Base-by-base conservation (phyloP, 2,888 invertebrate genomes). In the Eueremaeus valkanovi region DNA sequence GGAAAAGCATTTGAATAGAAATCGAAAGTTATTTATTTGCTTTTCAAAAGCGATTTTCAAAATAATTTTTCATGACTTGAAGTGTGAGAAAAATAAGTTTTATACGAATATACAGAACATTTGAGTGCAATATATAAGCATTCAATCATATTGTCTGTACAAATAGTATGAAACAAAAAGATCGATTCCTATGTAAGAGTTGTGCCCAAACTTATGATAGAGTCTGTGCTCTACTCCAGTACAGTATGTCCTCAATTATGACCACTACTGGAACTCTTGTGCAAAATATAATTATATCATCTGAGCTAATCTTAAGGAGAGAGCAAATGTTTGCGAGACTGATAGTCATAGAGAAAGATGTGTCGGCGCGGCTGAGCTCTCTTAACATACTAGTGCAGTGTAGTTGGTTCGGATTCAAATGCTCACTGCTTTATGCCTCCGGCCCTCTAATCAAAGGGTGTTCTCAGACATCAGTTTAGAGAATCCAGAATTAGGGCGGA, bases 11-110 rank as follows among this genome's bases (percentile, higher is more conserved):
- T 1, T 33, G 21, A 66, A 36, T 21, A 16, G 33, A 66, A 66
- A 66, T 66, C 36, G n/a, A 66, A 33, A 66, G 21, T 66, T 36
- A 66, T 66, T 66, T n/a, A 33, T 33, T 63, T 66, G 36, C 36
- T 66, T 66, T 66, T 66, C 36, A 66, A 33, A 66, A 33, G n/a
- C 9, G 24, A 66, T 36, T 66, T 21, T n/a, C 1, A 36, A 66
- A 66, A 33, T 66, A 66, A 36, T 66, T 36, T n/a, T 36, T 66
- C 63, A 63, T 1, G 29, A 61, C n/a, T 24, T 29, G 31, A 36
- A 36, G 21, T 16, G 58, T 1, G 29, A 29, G n/a, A n/a, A n/a
- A 58, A 29, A 58, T 21, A 21, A 13, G 13, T 24, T 55, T 27
- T 27, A 24, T 24, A 24, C 11, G 27, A 55, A 55, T 55, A 36